Evolutionary conservation across 2,113 vertebrate species (phyloP).

Genomic region (Limnothrissa miodon): DNA sequence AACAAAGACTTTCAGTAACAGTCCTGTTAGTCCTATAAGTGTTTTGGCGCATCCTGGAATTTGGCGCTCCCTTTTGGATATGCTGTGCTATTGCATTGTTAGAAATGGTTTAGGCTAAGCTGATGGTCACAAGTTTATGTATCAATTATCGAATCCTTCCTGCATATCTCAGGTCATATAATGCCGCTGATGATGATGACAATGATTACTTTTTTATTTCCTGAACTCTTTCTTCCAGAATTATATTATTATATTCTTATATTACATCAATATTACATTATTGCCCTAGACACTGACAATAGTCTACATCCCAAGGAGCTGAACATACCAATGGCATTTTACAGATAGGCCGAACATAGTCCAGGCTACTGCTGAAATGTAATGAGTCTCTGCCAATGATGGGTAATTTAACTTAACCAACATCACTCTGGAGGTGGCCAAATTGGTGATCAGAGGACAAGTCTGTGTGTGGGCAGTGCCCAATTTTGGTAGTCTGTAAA

Average conservation of each 20-base stretch:
- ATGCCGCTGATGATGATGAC: not conserved
- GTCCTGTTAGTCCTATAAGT: not conserved
- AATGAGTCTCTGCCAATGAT: not conserved
- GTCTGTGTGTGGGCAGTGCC: too few species aligned
- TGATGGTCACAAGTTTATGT: not conserved
- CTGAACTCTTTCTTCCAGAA: too few species aligned
- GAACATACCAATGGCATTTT: too few species aligned
- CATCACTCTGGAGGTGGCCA: too few species aligned
- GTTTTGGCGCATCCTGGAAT: not conserved
- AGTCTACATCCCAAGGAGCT: too few species aligned
- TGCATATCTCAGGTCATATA: not conserved
- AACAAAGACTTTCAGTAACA: not conserved
- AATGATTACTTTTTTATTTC: not conserved
- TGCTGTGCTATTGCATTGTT: not conserved
- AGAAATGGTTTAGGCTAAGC: not conserved
- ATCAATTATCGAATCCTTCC: not conserved
- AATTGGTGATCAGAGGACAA: too few species aligned
- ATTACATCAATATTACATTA: too few species aligned
- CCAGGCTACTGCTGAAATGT: too few species aligned
- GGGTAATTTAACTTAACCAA: not conserved
- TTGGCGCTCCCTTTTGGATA: slow-evolving; percentile 2
- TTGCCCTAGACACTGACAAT: too few species aligned
- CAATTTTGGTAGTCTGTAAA: too few species aligned
- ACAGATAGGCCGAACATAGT: too few species aligned
- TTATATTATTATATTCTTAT: too few species aligned